Conservation (phyloP, 2,888 invertebrate genomes). For the Drosophila aldrichi region DNA sequence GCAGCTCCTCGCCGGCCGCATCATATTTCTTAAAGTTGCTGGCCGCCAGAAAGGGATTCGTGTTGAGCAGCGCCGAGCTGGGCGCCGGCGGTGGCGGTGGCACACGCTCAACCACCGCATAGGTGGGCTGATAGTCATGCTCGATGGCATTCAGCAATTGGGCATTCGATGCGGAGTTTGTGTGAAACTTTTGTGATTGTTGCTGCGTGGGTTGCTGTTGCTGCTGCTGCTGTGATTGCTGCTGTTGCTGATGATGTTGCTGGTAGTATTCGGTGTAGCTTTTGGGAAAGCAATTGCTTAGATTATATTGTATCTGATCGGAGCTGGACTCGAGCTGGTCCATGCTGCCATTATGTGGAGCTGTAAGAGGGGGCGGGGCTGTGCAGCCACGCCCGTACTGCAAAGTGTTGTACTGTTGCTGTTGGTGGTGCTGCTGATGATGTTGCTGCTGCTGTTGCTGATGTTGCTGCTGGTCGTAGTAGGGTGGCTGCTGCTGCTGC, state of each 20-base stretch:
- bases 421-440: conserved; percentile 74
- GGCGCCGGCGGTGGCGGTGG: conserved; percentile 54
- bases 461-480: conserved; percentile 65
- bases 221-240: conserved; percentile 46
- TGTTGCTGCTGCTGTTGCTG: conserved; percentile 46
- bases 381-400: conserved; percentile 71
- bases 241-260: conserved; percentile 73
- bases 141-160: conserved; percentile 80
- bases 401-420: conserved; percentile 85
- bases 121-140: conserved; percentile 81
- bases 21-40: conserved; percentile 83
- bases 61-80: conserved; percentile 61
- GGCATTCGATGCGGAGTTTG: conserved; percentile 71
- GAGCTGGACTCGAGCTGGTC: conserved; percentile 40
- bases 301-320: conserved; percentile 82
- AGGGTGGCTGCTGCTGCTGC: conserved; percentile 73
- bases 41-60: conserved; percentile 83
- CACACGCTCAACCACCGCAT: conserved; percentile 80
- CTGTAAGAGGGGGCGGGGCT: conserved; percentile 59
- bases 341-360: conserved; percentile 57
- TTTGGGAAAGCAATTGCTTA: conserved; percentile 84
- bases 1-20: conserved; percentile 58
- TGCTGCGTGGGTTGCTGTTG: conserved; percentile 38
- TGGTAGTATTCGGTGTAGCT: conserved; percentile 85
- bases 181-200: conserved; percentile 55